Evolutionary conservation across 2,888 invertebrate genomes (phyloP).

Genomic region (Tetragonisca angustula): DNA sequence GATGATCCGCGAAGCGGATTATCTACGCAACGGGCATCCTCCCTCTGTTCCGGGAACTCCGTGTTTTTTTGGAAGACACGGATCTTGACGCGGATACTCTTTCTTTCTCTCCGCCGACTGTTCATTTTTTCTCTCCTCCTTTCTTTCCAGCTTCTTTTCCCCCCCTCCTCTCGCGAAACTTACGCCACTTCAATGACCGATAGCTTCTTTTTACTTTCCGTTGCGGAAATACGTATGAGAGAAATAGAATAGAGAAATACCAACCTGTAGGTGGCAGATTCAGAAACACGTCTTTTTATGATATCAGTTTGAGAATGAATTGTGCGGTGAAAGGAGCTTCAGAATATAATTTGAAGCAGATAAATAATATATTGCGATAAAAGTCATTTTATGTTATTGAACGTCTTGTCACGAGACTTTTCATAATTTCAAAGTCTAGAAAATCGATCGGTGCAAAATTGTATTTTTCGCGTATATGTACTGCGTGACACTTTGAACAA

Average conservation of each 20-base stretch:
- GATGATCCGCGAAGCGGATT: conserved; percentile 10
- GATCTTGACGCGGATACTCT: not conserved
- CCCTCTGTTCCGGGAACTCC: not conserved
- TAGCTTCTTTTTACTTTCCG: too few species aligned
- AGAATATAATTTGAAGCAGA: not conserved
- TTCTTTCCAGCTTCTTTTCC: not conserved
- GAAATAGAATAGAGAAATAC: too few species aligned
- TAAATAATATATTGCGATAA: too few species aligned
- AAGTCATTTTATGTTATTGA: too few species aligned
- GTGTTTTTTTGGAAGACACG: conserved; percentile 10
- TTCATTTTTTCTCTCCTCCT: not conserved
- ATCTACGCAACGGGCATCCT: not conserved
- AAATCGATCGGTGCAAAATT: too few species aligned
- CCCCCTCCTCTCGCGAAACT: not conserved
- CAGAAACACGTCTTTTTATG: not conserved
- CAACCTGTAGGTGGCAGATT: not conserved
- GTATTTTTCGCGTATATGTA: too few species aligned
- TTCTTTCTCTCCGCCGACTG: not conserved
- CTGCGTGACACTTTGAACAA: not conserved
- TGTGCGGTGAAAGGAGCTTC: not conserved
- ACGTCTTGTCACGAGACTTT: too few species aligned
- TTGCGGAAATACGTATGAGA: too few species aligned
- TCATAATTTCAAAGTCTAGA: too few species aligned
- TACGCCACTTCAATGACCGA: too few species aligned
- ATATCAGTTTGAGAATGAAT: not conserved